phyloP scores from a whole-genome alignment of 2,113 vertebrate genomes.

The Myotis davidii region DNA sequence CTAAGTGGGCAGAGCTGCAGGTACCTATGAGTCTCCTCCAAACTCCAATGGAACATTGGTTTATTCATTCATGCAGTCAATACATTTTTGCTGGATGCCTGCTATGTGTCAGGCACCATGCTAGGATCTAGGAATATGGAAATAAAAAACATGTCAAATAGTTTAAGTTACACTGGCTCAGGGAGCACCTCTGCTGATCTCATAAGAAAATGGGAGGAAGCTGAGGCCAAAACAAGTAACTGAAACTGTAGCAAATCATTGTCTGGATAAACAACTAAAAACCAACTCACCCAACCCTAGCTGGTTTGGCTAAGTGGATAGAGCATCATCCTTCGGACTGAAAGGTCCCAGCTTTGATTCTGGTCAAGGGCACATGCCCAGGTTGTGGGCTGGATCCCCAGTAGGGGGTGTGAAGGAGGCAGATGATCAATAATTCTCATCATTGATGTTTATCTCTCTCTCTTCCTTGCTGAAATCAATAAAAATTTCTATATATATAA shows the following conservation, averaged over 20 bases:
- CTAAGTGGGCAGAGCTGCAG: neutral
- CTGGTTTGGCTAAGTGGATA: too few relatives aligned
- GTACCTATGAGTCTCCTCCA: neutral
- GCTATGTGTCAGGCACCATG: neutral
- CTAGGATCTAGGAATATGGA: neutral
- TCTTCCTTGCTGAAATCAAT: too few relatives aligned
- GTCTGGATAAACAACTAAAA: slow-evolving; percentile 1
- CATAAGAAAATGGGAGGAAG: neutral
- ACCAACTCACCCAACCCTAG: neutral
- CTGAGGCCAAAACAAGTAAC: neutral
- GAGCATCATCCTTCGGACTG: too few relatives aligned
- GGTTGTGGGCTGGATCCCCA: too few relatives aligned
- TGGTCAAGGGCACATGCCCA: too few relatives aligned
- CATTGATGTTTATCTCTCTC: too few relatives aligned
- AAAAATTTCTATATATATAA: too few relatives aligned
- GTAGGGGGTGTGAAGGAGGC: too few relatives aligned
- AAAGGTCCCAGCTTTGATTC: too few relatives aligned
- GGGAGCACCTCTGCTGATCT: neutral
- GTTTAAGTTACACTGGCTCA: neutral
- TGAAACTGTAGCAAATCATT: neutral
- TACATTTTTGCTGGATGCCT: neutral
- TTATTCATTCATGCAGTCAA: neutral
- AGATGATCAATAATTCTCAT: too few relatives aligned
- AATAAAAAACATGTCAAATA: neutral
- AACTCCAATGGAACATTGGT: neutral